phyloP scores from a whole-genome alignment of 2,113 vertebrate species.

The Mobula birostris region DNA sequence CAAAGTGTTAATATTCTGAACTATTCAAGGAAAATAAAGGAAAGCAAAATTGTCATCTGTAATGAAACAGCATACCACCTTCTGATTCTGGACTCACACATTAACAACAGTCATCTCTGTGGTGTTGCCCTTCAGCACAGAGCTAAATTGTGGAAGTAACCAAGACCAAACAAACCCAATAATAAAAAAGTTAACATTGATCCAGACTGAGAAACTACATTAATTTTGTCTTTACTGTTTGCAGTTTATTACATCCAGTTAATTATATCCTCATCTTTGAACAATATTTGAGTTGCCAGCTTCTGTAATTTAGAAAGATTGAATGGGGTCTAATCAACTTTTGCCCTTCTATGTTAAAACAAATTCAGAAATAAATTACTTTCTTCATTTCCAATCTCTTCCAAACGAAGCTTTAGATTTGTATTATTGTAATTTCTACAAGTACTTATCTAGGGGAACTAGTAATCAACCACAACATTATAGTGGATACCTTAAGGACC shows the following conservation, averaged over 20 bases:
- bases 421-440: neutral
- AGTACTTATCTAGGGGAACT: neutral
- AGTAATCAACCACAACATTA: neutral
- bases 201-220: neutral
- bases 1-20: neutral
- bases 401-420: neutral
- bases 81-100: neutral
- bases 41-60: neutral
- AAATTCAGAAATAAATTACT: neutral
- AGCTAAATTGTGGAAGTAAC: neutral
- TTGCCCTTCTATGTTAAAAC: neutral
- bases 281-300: neutral
- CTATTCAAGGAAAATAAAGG: neutral
- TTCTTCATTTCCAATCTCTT: neutral
- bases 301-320: constrained; percentile 9
- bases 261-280: neutral
- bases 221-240: neutral
- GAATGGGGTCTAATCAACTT: neutral
- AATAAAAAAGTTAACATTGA: neutral
- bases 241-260: neutral
- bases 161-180: neutral
- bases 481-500: neutral
- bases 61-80: neutral
- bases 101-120: neutral
- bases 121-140: neutral